Evolutionary conservation across 2,888 invertebrate species (phyloP), one percentile per base, ranked within the genome.

Genomic region (Lycia hirtaria): DNA sequence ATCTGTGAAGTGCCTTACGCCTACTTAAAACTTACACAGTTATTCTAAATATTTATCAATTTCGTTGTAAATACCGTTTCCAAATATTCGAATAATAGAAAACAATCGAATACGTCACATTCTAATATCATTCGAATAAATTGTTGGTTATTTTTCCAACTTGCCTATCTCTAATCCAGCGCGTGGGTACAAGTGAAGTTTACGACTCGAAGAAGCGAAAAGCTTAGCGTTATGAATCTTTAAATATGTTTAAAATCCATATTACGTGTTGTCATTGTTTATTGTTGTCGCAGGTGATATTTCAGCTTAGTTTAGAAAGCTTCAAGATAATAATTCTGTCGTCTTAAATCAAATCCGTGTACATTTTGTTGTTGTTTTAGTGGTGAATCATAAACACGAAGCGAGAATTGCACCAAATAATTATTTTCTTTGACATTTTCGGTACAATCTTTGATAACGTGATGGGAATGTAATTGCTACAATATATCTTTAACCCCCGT

Each of bases 211-310:
- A 85, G 83, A 86, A 82, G 83, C 78, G 76, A 75, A 56, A 80
- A 81, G 84, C 84, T 85, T 83, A 83, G 72, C 75, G 85, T 85
- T 87, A 90, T 89, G 85, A 88, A 90, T 89, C 81, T 87, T 90
- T 88, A 83, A 89, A 79, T 78, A 80, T 82, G 83, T 85, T 84
- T 82, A 85, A 88, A 88, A 85, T 85, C 83, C 77, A 79, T 80
- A 81, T 80, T 52, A 56, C 76, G 67, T 74, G 78, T 73, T 73
- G 72, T 70, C 78, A 75, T 72, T 75, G 75, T 73, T 76, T 66
- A 72, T 68, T 57, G 60, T 56, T 41, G 30, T 60, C 41, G n/a
- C 35, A 52, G 55, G 52, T 53, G 28, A 38, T 47, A 53, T 33
- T 43, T 51, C 28, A 20, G 6, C 28, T 33, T 41, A 15, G n/a